Evolutionary conservation across 2,797 vertebrate genomes (phyloP), one percentile per base, ranked within the genome.

Genomic region (Diplodus sargus): DNA sequence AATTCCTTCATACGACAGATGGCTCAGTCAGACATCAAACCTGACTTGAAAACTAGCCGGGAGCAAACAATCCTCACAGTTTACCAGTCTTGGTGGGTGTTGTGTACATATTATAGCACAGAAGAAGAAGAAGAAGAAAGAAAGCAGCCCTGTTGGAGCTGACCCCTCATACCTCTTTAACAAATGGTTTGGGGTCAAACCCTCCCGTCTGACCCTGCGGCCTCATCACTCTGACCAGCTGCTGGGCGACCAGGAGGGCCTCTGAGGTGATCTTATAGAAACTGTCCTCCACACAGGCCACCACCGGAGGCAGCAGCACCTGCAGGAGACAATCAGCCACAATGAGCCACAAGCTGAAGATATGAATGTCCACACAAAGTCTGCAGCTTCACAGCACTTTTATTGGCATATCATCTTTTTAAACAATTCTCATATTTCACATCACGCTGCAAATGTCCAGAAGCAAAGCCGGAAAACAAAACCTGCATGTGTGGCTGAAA

Each of bases 231-330:
- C 91, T 95, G 76, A 99, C 95, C 78, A 99, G 93, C 84, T 99
- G 97, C 92, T 98, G 97, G 15, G 95, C 94, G 56, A 98, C 97
- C 70, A 97, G 94, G 77, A 99, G 92, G 64, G 98, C 97, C 87
- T 99, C 97, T 0, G 98, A 97, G 0, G 96, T 97, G 76, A 99
- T 97, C 91, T 99, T 98, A 80, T 98, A 99, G 88, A 98, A 99
- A 3, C 95, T 90, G 91, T 99, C 98, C 25, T 96, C 96, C 1
- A 99, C 93, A 20, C 97, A 98, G 6, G 93, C 74, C 61, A 97
- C 94, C 53, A 99, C 95, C 0, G 96, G 93, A 4, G 97, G 96
- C 52, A 99, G 84, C 78, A 93, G 82, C 64, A 86, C 93, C 78
- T 95, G 93, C 72, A 97, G 42, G 20, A 6, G 2, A 10, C 1